Conservation (phyloP, 2,113 vertebrate species). For the Phylloscopus trochilus region DNA sequence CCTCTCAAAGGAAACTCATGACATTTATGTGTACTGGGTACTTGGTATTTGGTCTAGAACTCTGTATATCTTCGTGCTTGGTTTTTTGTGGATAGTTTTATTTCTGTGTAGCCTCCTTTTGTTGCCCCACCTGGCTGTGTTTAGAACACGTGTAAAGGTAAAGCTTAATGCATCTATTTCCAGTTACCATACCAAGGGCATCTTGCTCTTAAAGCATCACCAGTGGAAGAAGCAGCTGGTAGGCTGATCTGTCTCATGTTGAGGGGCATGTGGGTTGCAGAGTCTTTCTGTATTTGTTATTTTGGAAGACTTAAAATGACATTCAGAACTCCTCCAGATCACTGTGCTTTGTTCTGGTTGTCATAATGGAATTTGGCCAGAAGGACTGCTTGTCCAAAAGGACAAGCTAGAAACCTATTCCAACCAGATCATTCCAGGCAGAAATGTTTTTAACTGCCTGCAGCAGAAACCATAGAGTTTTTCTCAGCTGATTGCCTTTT, state of each 20-base stretch:
- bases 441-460: not conserved
- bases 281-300: not conserved
- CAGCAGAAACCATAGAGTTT: not conserved
- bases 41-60: not conserved
- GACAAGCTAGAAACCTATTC: not conserved
- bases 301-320: not conserved
- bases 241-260: not conserved
- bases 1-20: not conserved
- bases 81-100: not conserved
- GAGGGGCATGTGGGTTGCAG: not conserved
- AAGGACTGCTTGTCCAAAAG: not conserved
- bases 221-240: slow-evolving; percentile 18
- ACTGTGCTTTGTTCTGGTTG: not conserved
- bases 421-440: not conserved
- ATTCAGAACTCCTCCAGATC: not conserved
- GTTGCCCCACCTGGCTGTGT: not conserved
- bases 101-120: not conserved
- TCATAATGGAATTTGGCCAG: not conserved
- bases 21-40: not conserved
- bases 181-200: not conserved
- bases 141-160: not conserved
- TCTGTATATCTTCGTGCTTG: not conserved
- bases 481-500: slow-evolving; percentile 29
- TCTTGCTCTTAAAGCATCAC: slow-evolving; percentile 16
- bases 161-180: not conserved